Percentiles rank a stretch among this genome's conserved stretches.
Conservation (phyloP, 2,888 invertebrate genomes). For the Amphipyra tragopoginis region DNA sequence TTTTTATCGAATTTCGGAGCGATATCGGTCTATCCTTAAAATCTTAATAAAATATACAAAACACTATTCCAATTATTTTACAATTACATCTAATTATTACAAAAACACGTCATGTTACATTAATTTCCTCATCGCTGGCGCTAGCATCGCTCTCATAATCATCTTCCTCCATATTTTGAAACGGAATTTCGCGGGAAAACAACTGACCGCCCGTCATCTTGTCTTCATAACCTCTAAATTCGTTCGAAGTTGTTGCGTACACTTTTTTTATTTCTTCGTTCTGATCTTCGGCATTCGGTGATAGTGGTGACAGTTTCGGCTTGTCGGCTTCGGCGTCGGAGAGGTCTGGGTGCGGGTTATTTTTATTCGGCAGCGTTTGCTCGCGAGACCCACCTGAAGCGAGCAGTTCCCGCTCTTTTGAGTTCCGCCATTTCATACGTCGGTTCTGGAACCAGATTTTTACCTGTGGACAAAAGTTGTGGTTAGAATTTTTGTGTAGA, state of each 20-base stretch:
- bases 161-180: conserved; percentile 80
- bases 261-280: conserved; percentile 75
- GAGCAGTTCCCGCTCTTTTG: conserved; percentile 97
- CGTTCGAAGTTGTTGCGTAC: conserved; percentile 74
- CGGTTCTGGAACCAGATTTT: conserved; percentile 98
- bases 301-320: conserved; percentile 91
- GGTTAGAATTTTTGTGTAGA: neutral
- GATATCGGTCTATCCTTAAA: conserved; percentile 3
- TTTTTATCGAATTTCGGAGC: neutral
- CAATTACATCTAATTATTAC: conserved; percentile 46
- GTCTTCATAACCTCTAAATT: conserved; percentile 75
- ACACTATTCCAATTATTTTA: conserved; percentile 38
- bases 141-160: conserved; percentile 89
- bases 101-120: conserved; percentile 94
- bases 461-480: conserved; percentile 79
- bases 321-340: conserved; percentile 96
- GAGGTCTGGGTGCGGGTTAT: conserved; percentile 98
- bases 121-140: conserved; percentile 95
- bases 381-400: conserved; percentile 98
- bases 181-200: conserved; percentile 74
- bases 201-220: conserved; percentile 74
- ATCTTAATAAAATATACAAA: conserved; percentile 50
- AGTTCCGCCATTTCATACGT: conserved; percentile 99
- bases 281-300: conserved; percentile 82
- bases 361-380: conserved; percentile 98